These are phyloP conservation scores for Himalopsyche kuldschensis DNA, from an alignment of 2,888 invertebrate genomes.

Conservation along the genomic window DNA sequence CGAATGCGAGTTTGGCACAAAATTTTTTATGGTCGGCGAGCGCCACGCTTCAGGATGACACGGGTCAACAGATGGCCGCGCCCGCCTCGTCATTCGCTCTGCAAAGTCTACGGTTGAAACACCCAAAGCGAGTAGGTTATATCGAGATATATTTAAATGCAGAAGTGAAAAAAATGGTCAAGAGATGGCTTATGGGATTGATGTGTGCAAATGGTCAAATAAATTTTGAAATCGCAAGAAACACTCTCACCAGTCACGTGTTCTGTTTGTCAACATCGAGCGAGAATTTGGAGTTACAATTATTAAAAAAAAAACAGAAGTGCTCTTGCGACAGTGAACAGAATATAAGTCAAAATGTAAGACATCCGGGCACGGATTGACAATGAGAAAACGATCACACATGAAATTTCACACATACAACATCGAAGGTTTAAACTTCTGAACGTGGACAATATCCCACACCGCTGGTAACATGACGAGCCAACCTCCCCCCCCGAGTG, in stretches of 20 bases:
- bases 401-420: constrained; percentile 37
- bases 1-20: neutral
- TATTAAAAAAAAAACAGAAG: too few species aligned
- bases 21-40: neutral
- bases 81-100: neutral
- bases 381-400: neutral
- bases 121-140: neutral
- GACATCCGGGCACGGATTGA: neutral
- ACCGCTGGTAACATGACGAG: neutral
- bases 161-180: neutral
- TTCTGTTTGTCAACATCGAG: neutral
- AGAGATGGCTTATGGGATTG: neutral
- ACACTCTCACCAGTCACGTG: neutral
- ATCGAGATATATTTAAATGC: neutral
- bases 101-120: neutral
- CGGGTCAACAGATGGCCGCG: neutral
- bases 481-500: neutral
- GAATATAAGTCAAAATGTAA: neutral
- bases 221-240: neutral
- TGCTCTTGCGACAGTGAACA: neutral
- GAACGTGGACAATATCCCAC: constrained; percentile 13
- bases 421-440: constrained; percentile 27
- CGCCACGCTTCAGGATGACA: neutral
- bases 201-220: neutral
- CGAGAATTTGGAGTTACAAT: too few species aligned